These are phyloP conservation scores for Adelognathus sp. DNA, from an alignment of 2,888 invertebrate genomes.

Conservation along the genomic window DNA sequence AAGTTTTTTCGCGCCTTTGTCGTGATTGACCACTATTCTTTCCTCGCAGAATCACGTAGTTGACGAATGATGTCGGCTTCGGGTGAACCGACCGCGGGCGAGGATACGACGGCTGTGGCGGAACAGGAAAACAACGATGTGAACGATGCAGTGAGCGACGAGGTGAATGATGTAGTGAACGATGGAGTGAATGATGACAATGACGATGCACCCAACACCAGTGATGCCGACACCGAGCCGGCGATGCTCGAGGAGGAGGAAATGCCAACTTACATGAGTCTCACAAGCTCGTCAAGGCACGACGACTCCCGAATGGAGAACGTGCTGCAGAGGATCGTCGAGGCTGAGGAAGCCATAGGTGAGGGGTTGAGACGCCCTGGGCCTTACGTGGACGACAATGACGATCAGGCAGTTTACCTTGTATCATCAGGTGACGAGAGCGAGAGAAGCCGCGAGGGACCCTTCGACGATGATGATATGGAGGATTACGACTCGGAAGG, in stretches of 20 bases:
- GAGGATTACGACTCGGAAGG: conserved; percentile 58
- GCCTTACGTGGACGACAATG: conserved; percentile 58
- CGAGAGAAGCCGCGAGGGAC: conserved; percentile 53
- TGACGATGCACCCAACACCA: conserved; percentile 11
- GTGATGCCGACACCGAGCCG: conserved; percentile 53
- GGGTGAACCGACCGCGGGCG: conserved; percentile 37
- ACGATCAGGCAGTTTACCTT: conserved; percentile 70
- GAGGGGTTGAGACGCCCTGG: conserved; percentile 56
- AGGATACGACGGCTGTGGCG: conserved; percentile 31
- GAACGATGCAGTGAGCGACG: conserved; percentile 19
- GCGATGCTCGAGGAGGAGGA: conserved; percentile 73
- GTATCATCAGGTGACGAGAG: conserved; percentile 70
- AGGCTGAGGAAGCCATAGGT: conserved; percentile 33
- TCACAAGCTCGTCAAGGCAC: conserved; percentile 64
- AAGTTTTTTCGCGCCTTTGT: too few species aligned
- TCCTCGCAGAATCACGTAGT: too few species aligned
- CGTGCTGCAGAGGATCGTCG: conserved; percentile 20
- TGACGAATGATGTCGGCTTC: conserved; percentile 33
- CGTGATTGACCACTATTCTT: not conserved
- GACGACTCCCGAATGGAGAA: conserved; percentile 62
- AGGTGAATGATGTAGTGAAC: conserved; percentile 15
- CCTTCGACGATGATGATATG: conserved; percentile 58
- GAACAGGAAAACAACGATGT: conserved; percentile 42
- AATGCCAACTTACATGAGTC: conserved; percentile 72
- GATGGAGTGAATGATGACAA: too few species aligned